A percentile compares a stretch with the other conserved stretches of the same genome.
Evolutionary conservation across 2,113 vertebrate genomes (phyloP).

Genomic region (Seriola dumerili): DNA sequence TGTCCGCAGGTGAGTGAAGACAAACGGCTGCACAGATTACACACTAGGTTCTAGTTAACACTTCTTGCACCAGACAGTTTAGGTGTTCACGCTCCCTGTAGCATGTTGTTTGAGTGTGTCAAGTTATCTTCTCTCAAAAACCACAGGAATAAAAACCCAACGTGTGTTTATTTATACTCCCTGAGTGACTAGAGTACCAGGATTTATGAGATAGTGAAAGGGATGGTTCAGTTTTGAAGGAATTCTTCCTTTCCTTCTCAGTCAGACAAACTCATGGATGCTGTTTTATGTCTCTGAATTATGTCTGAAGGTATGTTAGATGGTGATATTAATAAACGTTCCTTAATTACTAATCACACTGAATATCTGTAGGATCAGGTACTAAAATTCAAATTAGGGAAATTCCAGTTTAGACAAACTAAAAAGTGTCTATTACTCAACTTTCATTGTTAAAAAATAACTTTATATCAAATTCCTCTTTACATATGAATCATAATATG

Average conservation of each 20-base stretch:
- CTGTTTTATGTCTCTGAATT: neutral
- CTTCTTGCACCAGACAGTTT: neutral
- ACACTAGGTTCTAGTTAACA: neutral
- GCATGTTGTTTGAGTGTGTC: neutral
- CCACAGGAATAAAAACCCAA: neutral
- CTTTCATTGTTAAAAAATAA: too few species aligned
- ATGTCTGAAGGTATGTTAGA: neutral
- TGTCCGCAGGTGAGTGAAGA: constrained; percentile 92
- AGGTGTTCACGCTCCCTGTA: neutral
- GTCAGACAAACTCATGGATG: neutral
- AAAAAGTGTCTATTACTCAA: too few species aligned
- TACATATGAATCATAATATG: neutral
- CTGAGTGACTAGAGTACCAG: neutral
- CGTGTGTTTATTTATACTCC: neutral
- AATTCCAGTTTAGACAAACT: neutral
- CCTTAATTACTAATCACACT: neutral
- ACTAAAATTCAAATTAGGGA: neutral
- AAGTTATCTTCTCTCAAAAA: neutral
- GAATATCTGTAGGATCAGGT: neutral
- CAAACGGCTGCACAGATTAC: neutral
- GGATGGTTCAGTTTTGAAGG: neutral
- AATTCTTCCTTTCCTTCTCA: neutral
- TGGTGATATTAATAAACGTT: neutral
- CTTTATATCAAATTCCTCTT: too few species aligned
- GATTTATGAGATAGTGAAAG: neutral